phyloP scores from a whole-genome alignment of 2,113 vertebrate species.

The Callocephalon fimbriatum region DNA sequence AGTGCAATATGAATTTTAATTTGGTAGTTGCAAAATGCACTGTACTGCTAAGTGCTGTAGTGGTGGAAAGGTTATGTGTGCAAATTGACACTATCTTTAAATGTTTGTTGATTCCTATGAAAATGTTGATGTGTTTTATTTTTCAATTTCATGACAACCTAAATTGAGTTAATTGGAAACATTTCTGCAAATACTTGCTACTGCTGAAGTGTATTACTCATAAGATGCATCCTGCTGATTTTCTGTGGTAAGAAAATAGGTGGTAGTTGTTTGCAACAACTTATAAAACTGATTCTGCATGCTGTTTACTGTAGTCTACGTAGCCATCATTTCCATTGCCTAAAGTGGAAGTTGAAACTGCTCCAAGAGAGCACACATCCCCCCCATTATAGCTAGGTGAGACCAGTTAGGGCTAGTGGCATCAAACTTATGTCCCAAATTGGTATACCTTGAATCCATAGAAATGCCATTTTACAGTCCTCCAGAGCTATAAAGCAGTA shows the following conservation, averaged over 20 bases:
- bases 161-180: background rate
- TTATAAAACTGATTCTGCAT: background rate
- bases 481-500: background rate
- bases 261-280: background rate
- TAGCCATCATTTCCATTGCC: background rate
- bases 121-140: background rate
- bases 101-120: background rate
- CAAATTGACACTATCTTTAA: background rate
- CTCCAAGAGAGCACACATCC: rapidly evolving
- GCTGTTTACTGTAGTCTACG: background rate
- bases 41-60: background rate
- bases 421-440: background rate
- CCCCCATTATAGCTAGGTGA: background rate
- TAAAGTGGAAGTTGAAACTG: background rate
- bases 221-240: background rate
- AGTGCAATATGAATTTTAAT: background rate
- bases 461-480: background rate
- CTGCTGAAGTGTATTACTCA: background rate
- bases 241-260: background rate
- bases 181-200: background rate
- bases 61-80: background rate
- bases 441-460: background rate
- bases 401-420: background rate
- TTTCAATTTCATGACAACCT: background rate
- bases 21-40: background rate